A percentile compares a stretch with the other conserved stretches of the same genome.
These are phyloP conservation scores for Plebejus melissa DNA, from an alignment of 2,888 invertebrate genomes.

Conservation along the genomic window DNA sequence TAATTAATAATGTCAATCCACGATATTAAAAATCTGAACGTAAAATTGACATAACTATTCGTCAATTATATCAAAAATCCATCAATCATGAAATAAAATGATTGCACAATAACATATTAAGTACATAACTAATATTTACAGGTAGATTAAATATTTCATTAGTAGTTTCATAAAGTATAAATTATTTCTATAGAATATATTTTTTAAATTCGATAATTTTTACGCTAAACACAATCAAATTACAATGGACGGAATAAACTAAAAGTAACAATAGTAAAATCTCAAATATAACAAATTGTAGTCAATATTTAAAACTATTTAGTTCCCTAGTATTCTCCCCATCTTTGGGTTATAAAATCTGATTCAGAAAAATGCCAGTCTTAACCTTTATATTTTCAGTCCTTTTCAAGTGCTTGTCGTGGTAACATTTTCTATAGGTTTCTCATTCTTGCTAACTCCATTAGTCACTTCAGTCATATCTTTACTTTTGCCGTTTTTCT, in stretches of 20 bases:
- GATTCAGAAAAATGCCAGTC: not conserved
- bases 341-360: not conserved
- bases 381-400: not conserved
- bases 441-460: conserved; percentile 49
- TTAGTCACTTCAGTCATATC: conserved; percentile 47
- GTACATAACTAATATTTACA: not conserved
- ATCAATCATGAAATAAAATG: not conserved
- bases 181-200: not conserved
- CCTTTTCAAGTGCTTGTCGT: conserved; percentile 24
- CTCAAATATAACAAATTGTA: not conserved
- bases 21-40: not conserved
- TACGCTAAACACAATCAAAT: not conserved
- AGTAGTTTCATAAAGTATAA: not conserved
- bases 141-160: not conserved
- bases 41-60: not conserved
- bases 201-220: not conserved
- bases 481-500: conserved; percentile 39
- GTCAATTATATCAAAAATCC: not conserved
- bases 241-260: not conserved
- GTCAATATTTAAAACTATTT: not conserved
- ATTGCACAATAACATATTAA: not conserved
- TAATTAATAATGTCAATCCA: not conserved
- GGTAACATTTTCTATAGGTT: conserved; percentile 33
- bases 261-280: not conserved
- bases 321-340: not conserved